A percentile compares a stretch with the other conserved stretches of the same genome.
Evolutionary conservation across 1,140 invertebrate species (phyloP).

Genomic region (Drosophila simulans): DNA sequence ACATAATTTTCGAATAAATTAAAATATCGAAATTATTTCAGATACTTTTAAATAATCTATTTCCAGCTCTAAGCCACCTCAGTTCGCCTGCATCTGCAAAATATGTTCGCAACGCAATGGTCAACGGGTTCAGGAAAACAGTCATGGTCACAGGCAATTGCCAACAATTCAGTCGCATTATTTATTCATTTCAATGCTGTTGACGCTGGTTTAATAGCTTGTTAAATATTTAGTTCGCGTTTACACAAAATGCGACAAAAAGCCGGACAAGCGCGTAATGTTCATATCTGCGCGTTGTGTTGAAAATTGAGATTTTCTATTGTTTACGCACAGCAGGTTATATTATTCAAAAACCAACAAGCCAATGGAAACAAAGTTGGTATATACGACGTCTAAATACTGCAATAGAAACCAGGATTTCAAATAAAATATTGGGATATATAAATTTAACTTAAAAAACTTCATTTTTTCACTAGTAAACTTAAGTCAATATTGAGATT

Average conservation of each 20-base stretch:
- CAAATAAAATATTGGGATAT: neutral
- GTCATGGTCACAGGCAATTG: slow-evolving; percentile 43
- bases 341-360: slow-evolving; percentile 21
- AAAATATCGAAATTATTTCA: too few species aligned
- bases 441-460: too few species aligned
- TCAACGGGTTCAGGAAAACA: slow-evolving; percentile 12
- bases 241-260: slow-evolving; percentile 31
- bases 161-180: slow-evolving; percentile 62
- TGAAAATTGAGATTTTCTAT: slow-evolving; percentile 38
- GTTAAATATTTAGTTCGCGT: slow-evolving; percentile 56
- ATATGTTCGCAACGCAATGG: slow-evolving; percentile 55
- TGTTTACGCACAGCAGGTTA: slow-evolving; percentile 32
- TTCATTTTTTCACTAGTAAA: too few species aligned
- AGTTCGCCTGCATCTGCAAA: slow-evolving; percentile 52
- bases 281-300: slow-evolving; percentile 23
- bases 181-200: slow-evolving; percentile 73
- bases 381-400: neutral
- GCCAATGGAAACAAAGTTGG: too few species aligned
- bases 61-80: slow-evolving; percentile 62
- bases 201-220: slow-evolving; percentile 54
- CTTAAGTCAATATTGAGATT: too few species aligned
- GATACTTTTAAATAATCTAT: slow-evolving; percentile 10
- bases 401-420: neutral
- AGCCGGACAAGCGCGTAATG: slow-evolving; percentile 5
- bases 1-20: too few species aligned